These are phyloP conservation scores for Aelia acuminata DNA, from an alignment of 2,888 invertebrate genomes.

Conservation along the genomic window DNA sequence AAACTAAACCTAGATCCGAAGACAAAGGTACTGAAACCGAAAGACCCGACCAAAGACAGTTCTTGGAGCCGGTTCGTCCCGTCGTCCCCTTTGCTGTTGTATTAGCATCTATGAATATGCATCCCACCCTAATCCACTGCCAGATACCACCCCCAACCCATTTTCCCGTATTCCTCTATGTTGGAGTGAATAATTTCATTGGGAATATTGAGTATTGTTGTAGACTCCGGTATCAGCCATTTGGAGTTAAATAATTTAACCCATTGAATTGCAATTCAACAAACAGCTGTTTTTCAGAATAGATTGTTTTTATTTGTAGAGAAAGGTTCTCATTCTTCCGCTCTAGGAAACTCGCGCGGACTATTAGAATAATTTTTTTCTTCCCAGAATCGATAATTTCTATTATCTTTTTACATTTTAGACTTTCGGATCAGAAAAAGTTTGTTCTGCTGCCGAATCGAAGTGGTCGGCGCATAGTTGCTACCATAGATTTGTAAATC, in stretches of 20 bases:
- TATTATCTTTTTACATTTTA: no score
- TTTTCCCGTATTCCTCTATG: not conserved
- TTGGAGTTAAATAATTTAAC: not conserved
- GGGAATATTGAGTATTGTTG: not conserved
- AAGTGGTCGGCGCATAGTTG: no score
- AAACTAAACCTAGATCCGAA: not conserved
- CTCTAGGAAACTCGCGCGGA: no score
- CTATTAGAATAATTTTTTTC: no score
- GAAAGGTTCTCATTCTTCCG: not conserved
- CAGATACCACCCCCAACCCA: not conserved
- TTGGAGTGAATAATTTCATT: constrained; percentile 22
- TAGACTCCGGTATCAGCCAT: not conserved
- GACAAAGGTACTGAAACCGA: not conserved
- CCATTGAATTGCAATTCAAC: not conserved
- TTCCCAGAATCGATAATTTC: no score
- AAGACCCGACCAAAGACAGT: not conserved
- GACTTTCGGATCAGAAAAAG: no score
- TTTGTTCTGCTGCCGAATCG: no score
- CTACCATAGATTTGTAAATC: no score
- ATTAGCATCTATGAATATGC: constrained; percentile 22
- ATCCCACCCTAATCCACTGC: not conserved
- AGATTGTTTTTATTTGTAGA: not conserved
- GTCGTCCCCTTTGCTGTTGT: not conserved
- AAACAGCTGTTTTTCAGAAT: not conserved
- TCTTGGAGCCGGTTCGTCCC: not conserved